phyloP scores from a whole-genome alignment of 2,113 vertebrate genomes.

The Elgaria multicarinata region DNA sequence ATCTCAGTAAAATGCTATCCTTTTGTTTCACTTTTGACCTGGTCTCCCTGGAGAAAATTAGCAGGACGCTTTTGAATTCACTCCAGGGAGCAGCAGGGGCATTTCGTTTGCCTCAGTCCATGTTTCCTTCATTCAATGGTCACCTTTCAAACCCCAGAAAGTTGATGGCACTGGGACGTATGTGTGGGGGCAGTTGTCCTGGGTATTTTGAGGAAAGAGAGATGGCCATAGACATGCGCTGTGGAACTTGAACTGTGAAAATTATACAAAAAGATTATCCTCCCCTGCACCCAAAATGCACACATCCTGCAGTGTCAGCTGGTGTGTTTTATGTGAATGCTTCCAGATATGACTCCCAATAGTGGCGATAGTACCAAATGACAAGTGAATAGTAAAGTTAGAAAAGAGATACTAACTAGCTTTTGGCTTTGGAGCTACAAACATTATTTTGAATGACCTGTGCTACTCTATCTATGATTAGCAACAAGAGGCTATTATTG shows the following conservation, averaged over 20 bases:
- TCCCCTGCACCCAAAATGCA: too few species aligned
- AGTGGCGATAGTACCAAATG: neutral
- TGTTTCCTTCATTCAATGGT: neutral
- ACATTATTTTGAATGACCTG: neutral
- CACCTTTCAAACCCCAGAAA: neutral
- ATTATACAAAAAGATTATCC: neutral
- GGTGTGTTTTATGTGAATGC: neutral
- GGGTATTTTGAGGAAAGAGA: too few species aligned
- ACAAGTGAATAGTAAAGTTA: neutral
- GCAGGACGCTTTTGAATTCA: neutral
- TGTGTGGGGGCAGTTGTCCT: too few species aligned
- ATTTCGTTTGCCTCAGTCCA: neutral
- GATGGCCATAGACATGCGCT: neutral
- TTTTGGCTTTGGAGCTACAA: neutral
- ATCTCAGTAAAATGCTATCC: neutral
- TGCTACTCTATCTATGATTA: neutral
- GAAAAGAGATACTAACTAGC: neutral
- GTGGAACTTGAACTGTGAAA: neutral
- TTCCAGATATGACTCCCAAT: neutral
- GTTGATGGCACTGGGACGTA: too few species aligned
- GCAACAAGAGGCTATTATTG: neutral
- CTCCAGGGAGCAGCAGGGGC: slow-evolving; percentile 10
- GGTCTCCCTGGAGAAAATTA: neutral
- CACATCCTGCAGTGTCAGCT: neutral
- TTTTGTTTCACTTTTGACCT: slow-evolving; percentile 28